Evolutionary conservation across 1,140 invertebrate genomes (phyloP), one percentile per base, ranked within the genome.

Genomic region (Mylabris phalerata): DNA sequence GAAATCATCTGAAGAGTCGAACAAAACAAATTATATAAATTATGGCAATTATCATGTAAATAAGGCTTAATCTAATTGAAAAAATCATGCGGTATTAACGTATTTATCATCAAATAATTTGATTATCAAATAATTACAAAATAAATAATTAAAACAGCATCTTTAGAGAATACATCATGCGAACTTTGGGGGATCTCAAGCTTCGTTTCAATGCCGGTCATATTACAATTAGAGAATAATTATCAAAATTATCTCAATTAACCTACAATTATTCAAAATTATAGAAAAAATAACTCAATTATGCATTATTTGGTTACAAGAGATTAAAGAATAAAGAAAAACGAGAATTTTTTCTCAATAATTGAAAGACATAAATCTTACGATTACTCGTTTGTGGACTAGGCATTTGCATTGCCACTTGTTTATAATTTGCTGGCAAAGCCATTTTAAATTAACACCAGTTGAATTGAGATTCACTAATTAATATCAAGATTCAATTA

Each of bases 371-470:
- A 32, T 32, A 32, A 42, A n/a, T 69, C 75, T 76, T 75, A 75
- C 78, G 77, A 50, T 77, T 75, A 32, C 32, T 32, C 67, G 65
- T 69, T 61, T 69, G 74, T 13, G 70, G 73, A 55, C 77, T 81
- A 64, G 84, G 79, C 68, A 86, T 81, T 61, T 82, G 78, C 73
- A 84, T 80, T 55, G 85, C 82, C 65, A 83, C 80, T 80, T 87
- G 85, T 74, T 88, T 88, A 66, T 88, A 89, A 73, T 85, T 88
- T 62, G 78, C 79, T 63, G 85, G 85, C 61, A 87, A 76, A 62
- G 87, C 84, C 87, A 89, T 86, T 58, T 19, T 47, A 32, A 32
- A 4, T 32, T 32, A 32, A 32, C 32, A 32, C 32, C 19, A 32
- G 7, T 32, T 3, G 7, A 32, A 5, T 32, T 32, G 32, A 32